Conservation (phyloP, 92 coral and sea anemone genomes). For the Muricea muricata region DNA sequence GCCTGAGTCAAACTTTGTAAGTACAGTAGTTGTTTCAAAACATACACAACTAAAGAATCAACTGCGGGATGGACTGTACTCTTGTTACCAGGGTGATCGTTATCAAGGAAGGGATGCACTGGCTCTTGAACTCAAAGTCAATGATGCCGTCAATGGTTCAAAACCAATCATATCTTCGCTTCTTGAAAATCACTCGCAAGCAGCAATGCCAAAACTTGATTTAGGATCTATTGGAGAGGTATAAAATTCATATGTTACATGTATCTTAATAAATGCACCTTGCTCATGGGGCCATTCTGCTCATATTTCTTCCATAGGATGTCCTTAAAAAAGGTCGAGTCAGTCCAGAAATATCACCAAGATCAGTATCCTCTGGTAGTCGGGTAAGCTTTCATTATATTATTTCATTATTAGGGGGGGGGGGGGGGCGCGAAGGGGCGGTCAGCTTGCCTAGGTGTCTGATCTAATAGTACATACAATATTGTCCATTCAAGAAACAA, state of each 20-base stretch:
- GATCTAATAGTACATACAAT: too few relatives aligned
- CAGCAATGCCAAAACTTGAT: constrained; percentile 44
- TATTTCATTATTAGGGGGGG: too few relatives aligned
- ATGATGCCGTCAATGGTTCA: constrained; percentile 60
- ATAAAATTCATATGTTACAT: neutral
- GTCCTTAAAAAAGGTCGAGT: constrained; percentile 23
- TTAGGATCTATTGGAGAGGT: constrained; percentile 42
- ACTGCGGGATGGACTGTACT: too few relatives aligned
- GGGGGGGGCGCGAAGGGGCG: too few relatives aligned
- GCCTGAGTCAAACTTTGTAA: constrained; percentile 95
- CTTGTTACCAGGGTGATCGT: constrained; percentile 78
- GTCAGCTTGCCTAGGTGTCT: too few relatives aligned
- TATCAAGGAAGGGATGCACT: constrained; percentile 88
- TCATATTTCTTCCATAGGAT: constrained; percentile 23
- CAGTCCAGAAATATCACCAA: constrained; percentile 42
- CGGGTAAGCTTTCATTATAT: too few relatives aligned
- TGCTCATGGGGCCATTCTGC: too few relatives aligned
- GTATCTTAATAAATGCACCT: too few relatives aligned
- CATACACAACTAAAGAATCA: too few relatives aligned
- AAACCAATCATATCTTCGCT: constrained; percentile 78
- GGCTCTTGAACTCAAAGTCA: constrained; percentile 74
- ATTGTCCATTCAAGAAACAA: too few relatives aligned
- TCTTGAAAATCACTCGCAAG: constrained; percentile 33
- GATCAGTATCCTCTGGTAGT: constrained; percentile 39
- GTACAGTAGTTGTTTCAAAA: constrained; percentile 22